Percentiles rank a stretch among this genome's conserved stretches.
Conservation (phyloP, 2,797 vertebrate genomes). For the Enteromius paludinosus region DNA sequence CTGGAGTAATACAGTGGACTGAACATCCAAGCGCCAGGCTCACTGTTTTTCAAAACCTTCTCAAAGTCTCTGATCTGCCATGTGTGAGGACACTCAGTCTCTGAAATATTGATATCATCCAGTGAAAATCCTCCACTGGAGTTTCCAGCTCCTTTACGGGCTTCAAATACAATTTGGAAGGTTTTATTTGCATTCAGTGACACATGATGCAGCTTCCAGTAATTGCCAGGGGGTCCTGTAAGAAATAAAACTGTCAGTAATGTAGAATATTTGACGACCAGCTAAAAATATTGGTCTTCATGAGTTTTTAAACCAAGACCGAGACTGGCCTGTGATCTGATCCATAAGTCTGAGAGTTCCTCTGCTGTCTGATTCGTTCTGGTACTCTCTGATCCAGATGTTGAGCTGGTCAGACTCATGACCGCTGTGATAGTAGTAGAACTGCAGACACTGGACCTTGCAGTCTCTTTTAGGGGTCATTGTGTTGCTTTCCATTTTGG, state of each 20-base stretch:
- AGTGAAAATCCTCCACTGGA: conserved; percentile 2
- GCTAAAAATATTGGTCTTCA: too few relatives aligned
- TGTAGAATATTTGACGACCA: neutral
- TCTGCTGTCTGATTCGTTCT: too few relatives aligned
- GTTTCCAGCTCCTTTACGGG: conserved; percentile 4
- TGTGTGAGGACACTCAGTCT: neutral
- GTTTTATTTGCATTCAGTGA: conserved; percentile 71
- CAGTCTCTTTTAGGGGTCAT: too few relatives aligned
- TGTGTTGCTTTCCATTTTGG: too few relatives aligned
- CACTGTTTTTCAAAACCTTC: rapidly evolving
- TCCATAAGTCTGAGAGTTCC: too few relatives aligned
- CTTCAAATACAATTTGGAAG: conserved; percentile 84
- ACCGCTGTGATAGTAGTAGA: too few relatives aligned
- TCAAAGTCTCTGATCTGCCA: neutral
- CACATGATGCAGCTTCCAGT: conserved; percentile 81
- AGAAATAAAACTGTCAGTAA: neutral
- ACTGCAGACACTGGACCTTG: too few relatives aligned
- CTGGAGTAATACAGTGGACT: neutral
- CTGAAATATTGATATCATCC: neutral
- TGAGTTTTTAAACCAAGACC: rapidly evolving
- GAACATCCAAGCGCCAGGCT: rapidly evolving
- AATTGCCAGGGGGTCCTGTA: conserved; percentile 66
- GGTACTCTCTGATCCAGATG: too few relatives aligned
- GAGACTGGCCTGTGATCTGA: too few relatives aligned
- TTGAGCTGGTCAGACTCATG: too few relatives aligned